Evolutionary conservation across 2,113 vertebrate genomes (phyloP).

Genomic region (Poecilia latipinna): DNA sequence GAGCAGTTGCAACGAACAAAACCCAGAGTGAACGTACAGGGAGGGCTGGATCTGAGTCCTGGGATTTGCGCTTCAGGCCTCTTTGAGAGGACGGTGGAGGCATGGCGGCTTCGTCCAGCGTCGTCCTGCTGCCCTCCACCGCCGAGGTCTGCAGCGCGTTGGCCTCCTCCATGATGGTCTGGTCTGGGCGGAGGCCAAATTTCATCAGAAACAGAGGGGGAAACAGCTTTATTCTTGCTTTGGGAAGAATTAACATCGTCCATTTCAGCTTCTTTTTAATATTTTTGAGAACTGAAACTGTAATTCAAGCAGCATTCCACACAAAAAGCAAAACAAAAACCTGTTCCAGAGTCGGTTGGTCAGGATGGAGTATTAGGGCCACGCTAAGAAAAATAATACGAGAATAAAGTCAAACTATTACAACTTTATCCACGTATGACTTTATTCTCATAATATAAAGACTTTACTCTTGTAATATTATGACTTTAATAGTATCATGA

Average conservation of each 20-base stretch:
- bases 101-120: constrained; percentile 91
- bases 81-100: constrained; percentile 89
- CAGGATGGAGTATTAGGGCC: too few species aligned
- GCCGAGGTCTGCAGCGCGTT: constrained; percentile 88
- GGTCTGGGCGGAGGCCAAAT: constrained; percentile 78
- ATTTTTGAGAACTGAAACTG: too few species aligned
- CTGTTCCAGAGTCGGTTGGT: too few species aligned
- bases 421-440: too few species aligned
- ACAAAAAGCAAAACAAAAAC: not conserved
- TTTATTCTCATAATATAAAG: too few species aligned
- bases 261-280: too few species aligned
- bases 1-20: not conserved
- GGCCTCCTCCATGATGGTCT: constrained; percentile 93
- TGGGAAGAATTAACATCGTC: not conserved
- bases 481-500: too few species aligned
- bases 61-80: constrained; percentile 89
- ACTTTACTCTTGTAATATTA: too few species aligned
- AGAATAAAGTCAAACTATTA: too few species aligned
- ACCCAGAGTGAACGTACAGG: constrained; percentile 79
- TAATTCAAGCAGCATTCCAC: not conserved
- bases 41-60: constrained; percentile 88
- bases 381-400: too few species aligned
- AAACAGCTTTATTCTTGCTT: not conserved
- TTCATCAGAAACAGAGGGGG: not conserved
- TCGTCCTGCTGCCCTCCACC: constrained; percentile 92